Base-by-base conservation (phyloP, 2,888 invertebrate species). In the Nomada hirtipes region DNA sequence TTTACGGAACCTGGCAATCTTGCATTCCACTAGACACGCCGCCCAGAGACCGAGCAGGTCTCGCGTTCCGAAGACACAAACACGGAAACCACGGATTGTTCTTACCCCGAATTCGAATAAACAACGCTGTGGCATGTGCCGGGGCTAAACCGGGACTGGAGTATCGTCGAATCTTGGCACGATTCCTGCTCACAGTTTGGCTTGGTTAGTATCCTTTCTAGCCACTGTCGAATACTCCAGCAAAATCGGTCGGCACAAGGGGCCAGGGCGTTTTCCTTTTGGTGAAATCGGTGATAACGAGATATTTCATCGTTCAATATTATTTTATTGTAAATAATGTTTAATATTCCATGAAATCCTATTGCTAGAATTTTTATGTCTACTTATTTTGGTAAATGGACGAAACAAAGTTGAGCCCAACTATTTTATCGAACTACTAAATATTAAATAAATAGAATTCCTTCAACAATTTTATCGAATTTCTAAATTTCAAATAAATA, bases 161-260 rank as follows among this genome's bases (percentile, higher is more conserved):
- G 83, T 82, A 89, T 89, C 86, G 88, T 87, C 84, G 88, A 91
- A 90, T 89, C 91, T 91, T 92, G 92, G 92, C 92, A 92, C 91
- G 88, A 90, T 87, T 91, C 83, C 89, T 89, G 78, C 74, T 73
- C 76, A 73, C 79, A 82, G 82, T 80, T 79, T 65, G 79, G 70
- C 77, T 80, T 70, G 75, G 68, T 74, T 65, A 69, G 59, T 52
- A 76, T 88, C 74, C 59, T 55, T 61, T 52, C 52, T 70, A 75
- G 70, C 70, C 69, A 67, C 59, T 72, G 29, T 23, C 59, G 76
- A 78, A 63, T 50, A 15, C 72, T 57, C 61, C 69, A 82, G 63
- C 72, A 75, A 75, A 80, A 50, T 57, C 53, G 64, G 53, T 26
- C 57, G 59, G 57, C 57, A 77, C 76, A 15, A 64, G 57, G 20